Evolutionary conservation across 30 jellyfish, hydroid and myxozoan species (phyloP), one percentile per base, ranked within the genome.

Genomic region (Phacellophora camtschatica): DNA sequence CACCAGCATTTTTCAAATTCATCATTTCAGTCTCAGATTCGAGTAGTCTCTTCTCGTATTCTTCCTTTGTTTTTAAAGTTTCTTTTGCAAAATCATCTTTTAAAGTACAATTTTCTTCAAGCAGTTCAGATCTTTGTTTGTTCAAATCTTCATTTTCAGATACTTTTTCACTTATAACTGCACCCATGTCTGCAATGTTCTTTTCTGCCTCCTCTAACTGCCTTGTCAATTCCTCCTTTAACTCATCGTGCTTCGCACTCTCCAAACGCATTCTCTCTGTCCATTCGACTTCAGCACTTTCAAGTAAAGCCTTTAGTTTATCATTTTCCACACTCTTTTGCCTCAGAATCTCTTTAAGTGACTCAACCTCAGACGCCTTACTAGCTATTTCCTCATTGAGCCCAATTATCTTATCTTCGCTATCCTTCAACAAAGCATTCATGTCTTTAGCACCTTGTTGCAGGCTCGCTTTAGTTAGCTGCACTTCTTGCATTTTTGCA

Each of bases 1-100:
- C 93, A n/a, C 61, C 42, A 28, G 67, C 22, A 18, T 81, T 31
- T 61, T 53, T 81, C 46, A 55, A 35, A 24, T 81, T 45, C 71
- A 67, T 23, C 33, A 66, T 25, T 34, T 66, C 93, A 61, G 19
- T 35, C 49, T 50, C 54, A 13, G 41, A 70, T 19, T 10, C 23
- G 45, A 50, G 19, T 46, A 73, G 10, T n/a, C 39, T 53, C 66
- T 28, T 46, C 20, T 73, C 86, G 53, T 49, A 73, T 15, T 73
- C 86, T 3, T 51, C 48, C 22, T 51, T 73, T 11, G 43, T 8
- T 1, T 32, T 64, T 2, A 29, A 1, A 57, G 34, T 33, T 34
- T 65, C 25, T 15, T 43, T 81, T 3, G 36, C 85, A 33, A 22
- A 36, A 1, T 36, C 56, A 28, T 29, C 74, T 34, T 48, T 46